These are phyloP conservation scores for Penaeus chinensis DNA, from an alignment of 1,140 invertebrate species.

Conservation along the genomic window DNA sequence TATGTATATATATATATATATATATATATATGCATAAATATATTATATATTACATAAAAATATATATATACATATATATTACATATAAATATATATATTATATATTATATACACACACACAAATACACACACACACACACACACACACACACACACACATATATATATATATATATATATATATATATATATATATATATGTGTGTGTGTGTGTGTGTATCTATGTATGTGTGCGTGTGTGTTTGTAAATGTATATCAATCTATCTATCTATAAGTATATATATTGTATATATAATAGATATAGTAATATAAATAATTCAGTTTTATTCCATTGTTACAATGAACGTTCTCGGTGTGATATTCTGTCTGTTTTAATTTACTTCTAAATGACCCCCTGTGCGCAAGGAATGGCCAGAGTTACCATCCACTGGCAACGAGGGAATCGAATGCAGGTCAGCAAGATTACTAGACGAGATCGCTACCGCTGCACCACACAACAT, in stretches of 20 bases:
- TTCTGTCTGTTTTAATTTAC: no score
- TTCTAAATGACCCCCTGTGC: no score
- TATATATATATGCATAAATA: conserved; percentile 8
- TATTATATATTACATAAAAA: no score
- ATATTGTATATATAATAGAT: not conserved
- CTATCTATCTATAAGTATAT: not conserved
- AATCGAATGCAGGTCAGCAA: no score
- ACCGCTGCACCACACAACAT: no score
- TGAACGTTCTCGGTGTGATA: no score
- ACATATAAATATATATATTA: conserved; percentile 15
- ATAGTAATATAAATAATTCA: not conserved
- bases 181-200: conserved; percentile 1
- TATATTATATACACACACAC: not conserved
- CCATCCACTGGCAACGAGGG: no score
- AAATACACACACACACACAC: not conserved
- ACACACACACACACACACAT: not conserved
- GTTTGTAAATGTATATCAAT: not conserved
- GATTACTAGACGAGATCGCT: no score
- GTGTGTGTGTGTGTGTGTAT: not conserved
- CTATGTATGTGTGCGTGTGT: not conserved
- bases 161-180: conserved; percentile 21
- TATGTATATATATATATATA: no score
- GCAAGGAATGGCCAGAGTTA: no score
- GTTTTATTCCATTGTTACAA: not conserved
- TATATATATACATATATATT: not conserved